phyloP scores from a whole-genome alignment of 2,797 vertebrate genomes.

The Muraenolepis orangiensis region DNA sequence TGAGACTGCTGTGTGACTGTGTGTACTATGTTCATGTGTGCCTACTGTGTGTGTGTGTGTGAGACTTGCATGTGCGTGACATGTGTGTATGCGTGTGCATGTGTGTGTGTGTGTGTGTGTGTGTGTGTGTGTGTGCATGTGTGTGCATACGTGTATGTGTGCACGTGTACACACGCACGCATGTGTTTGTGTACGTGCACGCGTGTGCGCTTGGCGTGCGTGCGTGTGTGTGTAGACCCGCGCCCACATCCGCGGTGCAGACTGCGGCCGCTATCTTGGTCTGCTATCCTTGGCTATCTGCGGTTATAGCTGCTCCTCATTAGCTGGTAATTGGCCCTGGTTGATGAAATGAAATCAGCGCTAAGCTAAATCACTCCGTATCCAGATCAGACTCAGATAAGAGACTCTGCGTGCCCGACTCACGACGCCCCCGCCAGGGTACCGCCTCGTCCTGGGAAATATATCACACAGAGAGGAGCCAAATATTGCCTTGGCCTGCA shows the following conservation, averaged over 20 bases:
- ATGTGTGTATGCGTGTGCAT: no score
- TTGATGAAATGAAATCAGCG: constrained; percentile 59
- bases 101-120: constrained; percentile 10
- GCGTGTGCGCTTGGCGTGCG: background rate
- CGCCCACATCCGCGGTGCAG: background rate
- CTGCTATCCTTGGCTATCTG: constrained; percentile 31
- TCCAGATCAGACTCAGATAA: constrained; percentile 26
- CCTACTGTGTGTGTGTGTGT: no score
- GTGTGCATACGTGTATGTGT: background rate
- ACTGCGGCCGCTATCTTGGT: constrained; percentile 27
- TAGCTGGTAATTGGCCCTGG: constrained; percentile 64
- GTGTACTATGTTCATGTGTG: no score
- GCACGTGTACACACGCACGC: constrained; percentile 6
- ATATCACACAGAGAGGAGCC: constrained; percentile 28
- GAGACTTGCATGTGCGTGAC: no score
- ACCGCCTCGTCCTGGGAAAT: constrained; percentile 26
- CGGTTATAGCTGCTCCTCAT: constrained; percentile 65
- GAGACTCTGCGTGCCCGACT: constrained; percentile 28
- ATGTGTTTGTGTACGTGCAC: constrained; percentile 7
- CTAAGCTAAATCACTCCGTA: constrained; percentile 48
- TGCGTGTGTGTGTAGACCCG: constrained; percentile 1
- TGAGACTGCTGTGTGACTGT: no score
- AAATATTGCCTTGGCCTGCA: constrained; percentile 2
- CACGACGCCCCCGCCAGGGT: constrained; percentile 33
- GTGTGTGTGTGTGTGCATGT: constrained; percentile 11